Evolutionary conservation across 2,888 invertebrate species (phyloP), one percentile per base, ranked within the genome.

Genomic region (Drosophila barbarae): DNA sequence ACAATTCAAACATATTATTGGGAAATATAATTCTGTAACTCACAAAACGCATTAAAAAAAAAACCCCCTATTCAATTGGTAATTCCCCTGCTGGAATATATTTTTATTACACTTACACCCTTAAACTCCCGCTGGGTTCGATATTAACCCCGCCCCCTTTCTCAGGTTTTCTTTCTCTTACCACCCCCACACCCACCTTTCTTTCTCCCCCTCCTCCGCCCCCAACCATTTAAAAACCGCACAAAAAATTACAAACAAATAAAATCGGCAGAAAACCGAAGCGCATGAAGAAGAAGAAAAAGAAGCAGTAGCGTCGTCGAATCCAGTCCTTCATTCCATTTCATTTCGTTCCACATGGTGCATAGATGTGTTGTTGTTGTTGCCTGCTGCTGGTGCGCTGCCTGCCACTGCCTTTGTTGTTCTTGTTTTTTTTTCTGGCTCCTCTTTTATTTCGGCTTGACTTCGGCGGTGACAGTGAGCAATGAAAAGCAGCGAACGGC

Each of bases 321-420:
- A 54, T 60, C 64, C 71, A 52, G 71, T 60, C 59, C 59, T 38
- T 58, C 63, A 76, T 81, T 78, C 74, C 81, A 77, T 81, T 72
- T 78, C 78, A 63, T 63, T 75, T 71, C 80, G 77, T 77, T 77
- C 80, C 77, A 51, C 71, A 73, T 67, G 67, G 68, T 73, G 68
- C 70, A 55, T 69, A 59, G 58, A 59, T 13, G 50, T 58, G 51
- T 69, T 69, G 54, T 60, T 61, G 60, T 66, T 56, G 51, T 36
- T 64, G 18, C 18, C 18, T 18, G 18, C 18, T 18, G 41, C 42
- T 42, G 42, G n/a, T 49, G 35, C 32, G 39, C 39, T 47, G 46
- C 46, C 28, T 28, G 28, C 30, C 32, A 5, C 32, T 15, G 42
- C 26, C 42, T 26, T 71, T 68, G 52, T 63, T 61, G 60, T 67